Evolutionary conservation across 1,140 invertebrate genomes (phyloP).

Genomic region (Protaetia brevitarsis): DNA sequence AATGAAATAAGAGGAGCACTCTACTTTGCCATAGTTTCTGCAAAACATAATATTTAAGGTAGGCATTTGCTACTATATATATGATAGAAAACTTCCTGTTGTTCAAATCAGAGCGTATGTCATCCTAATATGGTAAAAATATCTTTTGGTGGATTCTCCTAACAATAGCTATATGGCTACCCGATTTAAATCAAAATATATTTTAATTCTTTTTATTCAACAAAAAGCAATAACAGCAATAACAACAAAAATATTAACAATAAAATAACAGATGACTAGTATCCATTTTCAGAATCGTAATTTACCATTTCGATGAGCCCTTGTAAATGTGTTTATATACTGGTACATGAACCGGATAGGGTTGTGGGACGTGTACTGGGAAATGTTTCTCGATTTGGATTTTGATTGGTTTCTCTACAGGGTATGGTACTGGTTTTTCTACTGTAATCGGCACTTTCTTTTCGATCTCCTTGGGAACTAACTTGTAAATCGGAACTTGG

Average conservation of each 20-base stretch:
- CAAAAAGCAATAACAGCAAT: conserved; percentile 6
- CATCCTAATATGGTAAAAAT: too few species aligned
- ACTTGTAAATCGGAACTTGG: conserved; percentile 65
- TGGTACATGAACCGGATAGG: conserved; percentile 69
- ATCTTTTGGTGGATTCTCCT: too few species aligned
- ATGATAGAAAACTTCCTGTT: too few species aligned
- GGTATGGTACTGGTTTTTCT: conserved; percentile 67
- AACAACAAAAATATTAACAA: conserved; percentile 16
- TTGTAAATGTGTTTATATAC: conserved; percentile 70
- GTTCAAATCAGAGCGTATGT: too few species aligned
- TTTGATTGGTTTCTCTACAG: conserved; percentile 68
- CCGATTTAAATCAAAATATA: too few species aligned
- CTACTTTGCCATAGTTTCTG: too few species aligned
- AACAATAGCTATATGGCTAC: too few species aligned
- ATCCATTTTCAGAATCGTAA: background rate
- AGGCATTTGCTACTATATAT: too few species aligned
- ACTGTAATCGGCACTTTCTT: conserved; percentile 67
- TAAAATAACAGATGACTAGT: conserved; percentile 16
- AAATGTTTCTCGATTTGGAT: conserved; percentile 71
- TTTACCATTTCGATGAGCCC: conserved; percentile 43
- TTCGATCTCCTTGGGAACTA: conserved; percentile 57
- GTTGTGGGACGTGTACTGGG: conserved; percentile 64
- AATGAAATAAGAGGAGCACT: too few species aligned
- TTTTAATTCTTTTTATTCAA: background rate
- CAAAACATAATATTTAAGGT: too few species aligned